Base-by-base conservation (phyloP, 2,113 vertebrate species). In the Oreochromis tanganicae region DNA sequence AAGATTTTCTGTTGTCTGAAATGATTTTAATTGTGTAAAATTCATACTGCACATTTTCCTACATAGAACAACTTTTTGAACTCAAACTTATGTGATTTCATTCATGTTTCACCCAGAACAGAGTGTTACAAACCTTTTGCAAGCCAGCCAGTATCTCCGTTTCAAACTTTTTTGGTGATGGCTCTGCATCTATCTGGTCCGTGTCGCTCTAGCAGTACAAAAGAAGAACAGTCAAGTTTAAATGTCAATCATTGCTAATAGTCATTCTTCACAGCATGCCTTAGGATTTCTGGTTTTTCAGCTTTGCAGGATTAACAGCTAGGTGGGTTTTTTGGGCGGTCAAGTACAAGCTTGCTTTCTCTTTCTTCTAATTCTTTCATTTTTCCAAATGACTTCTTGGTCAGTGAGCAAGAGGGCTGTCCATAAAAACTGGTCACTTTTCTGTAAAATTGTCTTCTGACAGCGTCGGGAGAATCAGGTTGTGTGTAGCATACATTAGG, bases 1-100 rank as follows among this genome's bases (percentile, higher is more conserved):
- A 24, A 90, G 27, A 54, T 90, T 90, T 81, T 95, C 96, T 85
- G 89, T 36, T 48, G n/a, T 82, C 96, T 97, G 86, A 12, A 85
- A 85, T 50, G 29, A 27, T 27, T 78, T 78, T 19, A 32, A n/a
- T 2, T 5, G 16, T 50, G 16, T 32, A 29, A 78, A 52, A 52
- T n/a, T 32, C 21, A 46, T 32, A 50, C 24, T 50, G 6, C 46
- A 32, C 16, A 19, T 50, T 50, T 50, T 78, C 16, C 27, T 78
- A 78, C 4, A 12, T 29, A 75, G 43, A 50, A 48, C 24, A 75
- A 10, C 43, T 7, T 78, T 78, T 41, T 80, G 32, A 81, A 43
- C 6, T 29, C 11, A 86, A 32, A 8, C 71, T 0, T 29, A 56
- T 79, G 68, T 29, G n/a, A 66, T 56, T 17, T 32, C 13, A 34